Base-by-base conservation (phyloP, 1,140 invertebrate genomes). In the Heliconius melpomene region DNA sequence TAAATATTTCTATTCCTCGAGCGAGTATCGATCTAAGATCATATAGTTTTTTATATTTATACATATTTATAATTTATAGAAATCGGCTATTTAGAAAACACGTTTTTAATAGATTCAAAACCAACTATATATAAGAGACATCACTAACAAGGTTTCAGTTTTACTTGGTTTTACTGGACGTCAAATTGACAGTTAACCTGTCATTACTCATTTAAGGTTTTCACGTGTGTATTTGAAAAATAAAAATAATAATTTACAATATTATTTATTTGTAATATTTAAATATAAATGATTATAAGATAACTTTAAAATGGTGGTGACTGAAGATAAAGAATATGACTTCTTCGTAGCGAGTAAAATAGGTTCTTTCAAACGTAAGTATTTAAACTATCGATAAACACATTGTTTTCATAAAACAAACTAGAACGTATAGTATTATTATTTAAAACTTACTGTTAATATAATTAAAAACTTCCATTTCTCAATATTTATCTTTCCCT, bases 311-410 rank as follows among this genome's bases (percentile, higher is more conserved):
- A 93, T 93, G 90, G 81, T 89, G 74, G 66, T 91, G 71, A 79
- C 85, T 80, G 86, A 93, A 75, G 84, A 92, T 36, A 89, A 88
- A 77, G 86, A 92, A 73, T 76, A 94, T 16, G 93, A 95, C 78
- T 82, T 95, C 81, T 94, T 94, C 79, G 90, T 94, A 38, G 92
- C 83, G 1, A 94, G 90, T 76, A 92, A 87, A 81, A 95, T 95
- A 77, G 94, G 94, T 78, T 93, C 94, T n/a, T 94, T 95, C 72
- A 95, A 95, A 91, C 94, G 93, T 95, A 83, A 89, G 93, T 94
- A 26, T 11, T 66, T 13, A 26, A 66, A 66, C 23, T 29, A 13
- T 23, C 2, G n/a, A 26, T 60, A 60, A 23, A 60, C 57, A 60
- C 57, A 60, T 66, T 66, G 16, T 32, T 52, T 77, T 73, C 18